These are phyloP conservation scores for Synanceia verrucosa DNA, from an alignment of 2,797 vertebrate species.

Conservation along the genomic window DNA sequence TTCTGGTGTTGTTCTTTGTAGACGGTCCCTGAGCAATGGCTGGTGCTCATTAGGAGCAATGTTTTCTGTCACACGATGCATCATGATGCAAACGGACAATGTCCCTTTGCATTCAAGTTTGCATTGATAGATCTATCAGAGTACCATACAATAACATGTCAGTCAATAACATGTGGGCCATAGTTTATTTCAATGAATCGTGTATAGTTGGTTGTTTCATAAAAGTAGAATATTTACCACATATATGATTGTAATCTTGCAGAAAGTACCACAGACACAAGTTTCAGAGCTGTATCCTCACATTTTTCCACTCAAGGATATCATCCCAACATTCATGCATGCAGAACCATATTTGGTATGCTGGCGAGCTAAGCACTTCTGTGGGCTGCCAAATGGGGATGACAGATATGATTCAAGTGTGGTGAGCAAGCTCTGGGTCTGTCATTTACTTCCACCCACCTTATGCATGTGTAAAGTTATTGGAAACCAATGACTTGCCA, in stretches of 20 bases:
- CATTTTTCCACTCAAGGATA: conserved; percentile 25
- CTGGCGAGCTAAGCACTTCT: conserved; percentile 31
- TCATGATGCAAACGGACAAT: not conserved
- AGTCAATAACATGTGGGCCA: not conserved
- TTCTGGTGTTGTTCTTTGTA: no score
- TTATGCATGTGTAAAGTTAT: conserved; percentile 42
- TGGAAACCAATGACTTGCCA: conserved; percentile 64
- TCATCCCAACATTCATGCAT: conserved; percentile 31
- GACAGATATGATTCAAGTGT: conserved; percentile 57
- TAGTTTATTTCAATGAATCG: not conserved
- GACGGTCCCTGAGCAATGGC: no score
- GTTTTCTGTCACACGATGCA: no score
- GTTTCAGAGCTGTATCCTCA: conserved; percentile 40
- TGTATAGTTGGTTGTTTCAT: not conserved
- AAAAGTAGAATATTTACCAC: not conserved
- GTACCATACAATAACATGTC: not conserved
- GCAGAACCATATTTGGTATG: conserved; percentile 41
- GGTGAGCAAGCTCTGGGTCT: conserved; percentile 48
- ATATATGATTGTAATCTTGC: conserved; percentile 16
- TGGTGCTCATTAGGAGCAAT: no score
- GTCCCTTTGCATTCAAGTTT: not conserved
- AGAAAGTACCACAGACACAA: conserved; percentile 9
- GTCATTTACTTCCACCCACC: conserved; percentile 41
- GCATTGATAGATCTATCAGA: not conserved
- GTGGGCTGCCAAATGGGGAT: conserved; percentile 48